Base-by-base conservation (phyloP, 2,888 invertebrate species). In the Dimorphilus gyrociliatus region DNA sequence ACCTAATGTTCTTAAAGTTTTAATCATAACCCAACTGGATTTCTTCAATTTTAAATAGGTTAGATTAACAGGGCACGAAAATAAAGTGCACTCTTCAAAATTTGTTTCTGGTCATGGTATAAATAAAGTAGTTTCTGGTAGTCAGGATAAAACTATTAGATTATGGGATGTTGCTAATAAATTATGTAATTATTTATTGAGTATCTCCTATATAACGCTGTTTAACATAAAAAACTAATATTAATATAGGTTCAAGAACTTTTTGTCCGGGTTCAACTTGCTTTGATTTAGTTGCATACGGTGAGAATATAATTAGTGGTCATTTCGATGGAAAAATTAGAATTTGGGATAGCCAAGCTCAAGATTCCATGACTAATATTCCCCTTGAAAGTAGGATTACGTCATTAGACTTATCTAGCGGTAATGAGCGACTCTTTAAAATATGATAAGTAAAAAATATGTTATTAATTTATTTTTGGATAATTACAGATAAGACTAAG, bases 281-380 rank as follows among this genome's bases (percentile, higher is more conserved):
- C 65, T 88, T 90, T 65, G 94, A 94, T 67, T 70, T 94, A 38
- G 88, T 90, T 44, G 37, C 52, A 8, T 46, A 52, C 31, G 51
- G 51, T 5, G 80, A 81, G 31, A 54, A 51, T 26, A 81, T 94
- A 47, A 84, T 94, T 50, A 90, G 90, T 51, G 92, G 92, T 16
- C 97, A 99, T 68, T 92, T 82, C 64, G 97, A 99, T 68, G 90
- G 88, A 65, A 78, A 78, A 53, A 80, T 97, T 47, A 73, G 92
- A 30, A 66, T 97, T 65, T 97, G 92, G 92, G 97, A 99, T 64
- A 78, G 79, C 39, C 72, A 94, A 48, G 74, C 78, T 12, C 85
- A 88, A 50, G 74, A 76, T 38, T 60, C 58, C 30, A 56, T 60
- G 15, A 82, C 81, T 55, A 82, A 86, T 64, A 79, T 88, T 40